Conservation (phyloP, 2,113 vertebrate species). For the Oryzias javanicus region DNA sequence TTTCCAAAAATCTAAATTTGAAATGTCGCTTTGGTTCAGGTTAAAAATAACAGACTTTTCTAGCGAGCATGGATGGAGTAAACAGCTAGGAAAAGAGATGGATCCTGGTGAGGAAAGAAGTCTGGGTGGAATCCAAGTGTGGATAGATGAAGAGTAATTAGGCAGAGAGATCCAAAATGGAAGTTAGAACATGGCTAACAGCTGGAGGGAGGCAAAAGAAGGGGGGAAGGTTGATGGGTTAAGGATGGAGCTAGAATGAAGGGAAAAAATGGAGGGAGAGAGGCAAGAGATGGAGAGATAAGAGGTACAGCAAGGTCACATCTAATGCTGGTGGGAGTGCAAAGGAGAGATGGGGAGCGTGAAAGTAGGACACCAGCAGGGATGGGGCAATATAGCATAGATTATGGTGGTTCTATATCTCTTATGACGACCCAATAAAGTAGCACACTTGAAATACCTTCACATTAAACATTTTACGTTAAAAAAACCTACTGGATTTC, state of each 20-base stretch:
- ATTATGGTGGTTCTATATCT: neutral
- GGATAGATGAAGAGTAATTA: conserved; percentile 59
- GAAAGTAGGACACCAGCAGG: conserved; percentile 23
- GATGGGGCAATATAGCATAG: neutral
- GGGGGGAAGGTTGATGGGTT: conserved; percentile 19
- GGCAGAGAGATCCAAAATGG: conserved; percentile 41
- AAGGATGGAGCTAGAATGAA: neutral
- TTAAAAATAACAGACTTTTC: conserved; percentile 13
- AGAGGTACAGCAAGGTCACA: too few species aligned
- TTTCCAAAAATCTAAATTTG: conserved; percentile 18
- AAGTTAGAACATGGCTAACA: conserved; percentile 42
- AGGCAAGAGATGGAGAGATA: neutral
- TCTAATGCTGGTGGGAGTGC: conserved; percentile 4
- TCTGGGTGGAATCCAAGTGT: conserved; percentile 36
- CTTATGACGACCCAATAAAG: neutral
- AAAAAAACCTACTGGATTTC: too few species aligned
- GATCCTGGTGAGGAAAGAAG: conserved; percentile 16
- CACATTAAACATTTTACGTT: too few species aligned
- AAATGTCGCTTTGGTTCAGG: neutral
- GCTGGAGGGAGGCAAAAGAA: conserved; percentile 26
- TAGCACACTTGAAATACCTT: too few species aligned
- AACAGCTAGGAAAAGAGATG: conserved; percentile 31
- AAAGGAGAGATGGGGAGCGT: conserved; percentile 4
- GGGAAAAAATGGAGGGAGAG: neutral
- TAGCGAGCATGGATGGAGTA: neutral